Evolutionary conservation across 2,888 invertebrate species (phyloP).

Genomic region (Diadegma fenestrale): DNA sequence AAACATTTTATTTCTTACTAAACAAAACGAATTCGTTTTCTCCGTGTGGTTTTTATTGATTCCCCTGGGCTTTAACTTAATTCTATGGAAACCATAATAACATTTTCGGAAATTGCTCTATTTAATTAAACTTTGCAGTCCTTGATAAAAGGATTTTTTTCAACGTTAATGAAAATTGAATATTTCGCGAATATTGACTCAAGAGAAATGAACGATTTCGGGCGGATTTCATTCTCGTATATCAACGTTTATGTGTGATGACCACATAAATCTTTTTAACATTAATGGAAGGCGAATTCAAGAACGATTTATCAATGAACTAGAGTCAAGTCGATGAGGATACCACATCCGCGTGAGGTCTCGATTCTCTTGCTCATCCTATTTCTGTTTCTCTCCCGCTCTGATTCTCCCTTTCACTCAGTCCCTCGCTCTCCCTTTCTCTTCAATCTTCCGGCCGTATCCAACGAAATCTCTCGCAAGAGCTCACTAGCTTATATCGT

Average conservation of each 20-base stretch:
- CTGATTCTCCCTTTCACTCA: constrained; percentile 16
- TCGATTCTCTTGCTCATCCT: constrained; percentile 27
- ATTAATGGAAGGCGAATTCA: constrained; percentile 59
- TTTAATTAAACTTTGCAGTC: no score
- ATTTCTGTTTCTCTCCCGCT: constrained; percentile 1
- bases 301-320: constrained; percentile 68
- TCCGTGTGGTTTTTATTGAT: no score
- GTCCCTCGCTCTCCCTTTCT: constrained; percentile 4
- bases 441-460: constrained; percentile 35
- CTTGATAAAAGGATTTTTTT: no score
- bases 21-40: no score
- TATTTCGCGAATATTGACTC: background rate
- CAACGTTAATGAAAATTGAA: background rate
- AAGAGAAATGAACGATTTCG: background rate
- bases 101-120: background rate
- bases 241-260: constrained; percentile 16
- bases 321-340: constrained; percentile 58
- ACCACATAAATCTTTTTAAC: constrained; percentile 37
- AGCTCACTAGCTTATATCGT: constrained; percentile 56
- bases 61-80: no score
- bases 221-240: background rate
- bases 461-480: constrained; percentile 47
- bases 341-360: constrained; percentile 45
- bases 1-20: no score
- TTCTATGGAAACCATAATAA: background rate